Percentiles rank a stretch among this genome's conserved stretches.
phyloP scores from a whole-genome alignment of 23 tunicate species.

The Botrylloides violaceus region DNA sequence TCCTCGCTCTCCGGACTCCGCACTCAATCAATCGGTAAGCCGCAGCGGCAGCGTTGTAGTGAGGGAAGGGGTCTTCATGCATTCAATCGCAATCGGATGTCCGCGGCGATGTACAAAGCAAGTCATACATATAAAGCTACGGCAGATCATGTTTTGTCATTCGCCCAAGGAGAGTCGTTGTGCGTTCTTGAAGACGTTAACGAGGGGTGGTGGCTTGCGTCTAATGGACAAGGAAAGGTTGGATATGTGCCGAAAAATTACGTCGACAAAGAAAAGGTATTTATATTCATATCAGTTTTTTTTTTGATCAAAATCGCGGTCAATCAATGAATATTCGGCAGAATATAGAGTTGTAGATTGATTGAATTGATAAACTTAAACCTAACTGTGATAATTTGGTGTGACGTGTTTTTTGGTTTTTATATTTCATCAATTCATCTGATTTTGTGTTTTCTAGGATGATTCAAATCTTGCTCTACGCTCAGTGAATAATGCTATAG shows the following conservation, averaged over 20 bases:
- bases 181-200: conserved; percentile 58
- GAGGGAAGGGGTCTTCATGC: too few relatives aligned
- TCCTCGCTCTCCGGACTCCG: too few relatives aligned
- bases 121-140: conserved; percentile 19
- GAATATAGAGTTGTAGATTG: too few relatives aligned
- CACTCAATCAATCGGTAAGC: too few relatives aligned
- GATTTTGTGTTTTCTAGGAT: conserved; percentile 22
- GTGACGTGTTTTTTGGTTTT: too few relatives aligned
- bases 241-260: conserved; percentile 42
- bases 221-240: conserved; percentile 41
- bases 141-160: conserved; percentile 36
- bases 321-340: too few relatives aligned
- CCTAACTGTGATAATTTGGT: too few relatives aligned
- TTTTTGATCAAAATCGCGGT: too few relatives aligned
- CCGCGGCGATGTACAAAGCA: conserved; percentile 49
- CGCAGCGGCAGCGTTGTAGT: too few relatives aligned
- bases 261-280: conserved; percentile 21
- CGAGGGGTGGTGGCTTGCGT: conserved; percentile 64
- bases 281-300: not conserved
- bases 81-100: too few relatives aligned
- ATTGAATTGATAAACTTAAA: too few relatives aligned
- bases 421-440: too few relatives aligned
- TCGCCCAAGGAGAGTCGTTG: conserved; percentile 31
- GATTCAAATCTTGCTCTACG: conserved; percentile 24
- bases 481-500: conserved; percentile 45